These are phyloP conservation scores for Athripsodes cinereus DNA, from an alignment of 2,888 invertebrate species.

Conservation along the genomic window DNA sequence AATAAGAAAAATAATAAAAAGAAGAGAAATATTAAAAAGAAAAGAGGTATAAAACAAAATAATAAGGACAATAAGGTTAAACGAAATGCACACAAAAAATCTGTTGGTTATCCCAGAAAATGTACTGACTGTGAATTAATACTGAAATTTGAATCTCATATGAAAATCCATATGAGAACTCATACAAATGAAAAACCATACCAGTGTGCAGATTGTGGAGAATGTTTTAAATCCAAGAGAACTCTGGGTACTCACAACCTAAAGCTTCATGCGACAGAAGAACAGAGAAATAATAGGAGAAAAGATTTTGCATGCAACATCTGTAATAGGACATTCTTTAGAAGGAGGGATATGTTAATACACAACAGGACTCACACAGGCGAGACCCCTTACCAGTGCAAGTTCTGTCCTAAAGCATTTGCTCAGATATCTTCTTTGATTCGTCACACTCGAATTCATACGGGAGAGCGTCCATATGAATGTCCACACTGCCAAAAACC, in stretches of 20 bases:
- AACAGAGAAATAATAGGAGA: conserved; percentile 2
- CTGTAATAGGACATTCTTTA: conserved; percentile 16
- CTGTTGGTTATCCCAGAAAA: neutral
- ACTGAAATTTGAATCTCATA: conserved; percentile 3
- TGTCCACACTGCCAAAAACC: conserved; percentile 40
- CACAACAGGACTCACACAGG: conserved; percentile 21
- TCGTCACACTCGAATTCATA: conserved; percentile 38
- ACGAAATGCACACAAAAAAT: neutral
- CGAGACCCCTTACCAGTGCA: conserved; percentile 31
- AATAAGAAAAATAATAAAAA: neutral
- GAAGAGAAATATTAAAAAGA: neutral
- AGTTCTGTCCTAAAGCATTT: conserved; percentile 34
- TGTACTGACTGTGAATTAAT: conserved; percentile 11
- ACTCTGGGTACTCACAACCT: conserved; percentile 13
- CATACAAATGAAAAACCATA: conserved; percentile 18
- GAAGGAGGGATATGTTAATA: conserved; percentile 17
- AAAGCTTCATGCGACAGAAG: conserved; percentile 12
- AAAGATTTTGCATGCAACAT: conserved; percentile 15
- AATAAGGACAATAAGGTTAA: neutral
- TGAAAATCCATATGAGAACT: conserved; percentile 14
- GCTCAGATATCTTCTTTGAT: conserved; percentile 37
- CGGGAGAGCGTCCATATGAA: conserved; percentile 42
- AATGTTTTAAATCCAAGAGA: conserved; percentile 8
- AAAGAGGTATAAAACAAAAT: neutral
- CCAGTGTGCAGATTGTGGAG: conserved; percentile 13